Base-by-base conservation (phyloP, 2,888 invertebrate genomes). In the Seladonia tumulorum region DNA sequence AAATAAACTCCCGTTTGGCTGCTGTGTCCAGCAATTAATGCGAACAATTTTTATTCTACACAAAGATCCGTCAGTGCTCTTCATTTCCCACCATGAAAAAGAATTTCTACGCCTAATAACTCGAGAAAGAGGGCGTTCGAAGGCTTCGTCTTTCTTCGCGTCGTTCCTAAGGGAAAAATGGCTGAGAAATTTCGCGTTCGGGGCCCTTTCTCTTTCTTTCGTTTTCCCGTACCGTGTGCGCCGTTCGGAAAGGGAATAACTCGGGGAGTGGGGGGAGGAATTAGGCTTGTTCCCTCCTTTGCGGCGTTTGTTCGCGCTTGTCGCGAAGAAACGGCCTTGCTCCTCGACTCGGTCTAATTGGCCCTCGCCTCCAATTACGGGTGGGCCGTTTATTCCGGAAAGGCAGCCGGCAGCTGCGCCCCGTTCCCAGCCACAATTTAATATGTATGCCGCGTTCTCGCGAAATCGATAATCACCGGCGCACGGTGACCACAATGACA, bases 391-490 rank as follows among this genome's bases (percentile, higher is more conserved):
- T 81, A 81, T 81, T 76, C 75, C 70, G 74, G 53, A 71, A 75
- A 53, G 66, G 35, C 66, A 47, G 25, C n/a, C 57, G 22, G 29
- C 47, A 70, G 49, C 83, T 74, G 60, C 53, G 68, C 29, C 77
- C 49, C 22, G 45, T 72, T 35, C 73, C 35, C 63, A 47, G 25
- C 25, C 49, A 74, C 29, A 53, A 84, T 75, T 75, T 75, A 74
- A 74, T 82, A 78, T 63, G 70, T 49, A 71, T 78, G 73, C 47
- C 70, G 49, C 45, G 76, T 47, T 35, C 78, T 49, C 74, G 82
- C 57, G 42, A 47, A 74, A 84, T 84, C 84, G 84, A 84, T 84
- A 75, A 78, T 82, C 78, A 78, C 73, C 72, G 47, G 39, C 60
- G 53, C 16, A 53, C 60, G 35, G 68, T 47, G 49, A 74, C 82